Conservation (phyloP, 2,888 invertebrate species). For the Pachydiplax longipennis region DNA sequence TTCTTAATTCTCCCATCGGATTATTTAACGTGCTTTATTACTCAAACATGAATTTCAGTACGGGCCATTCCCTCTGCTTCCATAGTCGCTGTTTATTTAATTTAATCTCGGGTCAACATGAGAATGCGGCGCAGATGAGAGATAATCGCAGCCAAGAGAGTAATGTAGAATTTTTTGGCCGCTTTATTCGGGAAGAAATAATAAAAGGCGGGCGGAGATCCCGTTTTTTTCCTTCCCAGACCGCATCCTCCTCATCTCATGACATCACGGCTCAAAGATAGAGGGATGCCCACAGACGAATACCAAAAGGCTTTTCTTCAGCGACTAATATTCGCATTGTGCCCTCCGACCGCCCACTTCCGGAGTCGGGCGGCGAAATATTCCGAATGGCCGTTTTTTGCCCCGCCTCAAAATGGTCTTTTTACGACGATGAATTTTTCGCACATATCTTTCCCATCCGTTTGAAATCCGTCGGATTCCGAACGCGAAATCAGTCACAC, state of each 20-base stretch:
- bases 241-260: neutral
- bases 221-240: neutral
- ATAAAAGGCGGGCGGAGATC: neutral
- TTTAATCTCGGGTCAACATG: too few species aligned
- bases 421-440: neutral
- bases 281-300: neutral
- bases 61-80: too few species aligned
- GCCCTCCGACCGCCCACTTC: too few species aligned
- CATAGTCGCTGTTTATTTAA: too few species aligned
- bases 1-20: too few species aligned
- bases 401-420: neutral
- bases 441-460: neutral
- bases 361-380: neutral
- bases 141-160: neutral
- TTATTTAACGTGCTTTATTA: too few species aligned
- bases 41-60: too few species aligned
- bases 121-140: too few species aligned
- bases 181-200: neutral
- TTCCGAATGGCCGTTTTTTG: neutral
- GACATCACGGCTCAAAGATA: neutral
- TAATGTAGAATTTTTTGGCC: neutral
- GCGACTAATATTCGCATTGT: neutral
- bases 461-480: neutral
- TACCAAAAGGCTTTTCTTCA: neutral
- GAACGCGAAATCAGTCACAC: neutral